These are phyloP conservation scores for Xanthia icteritia DNA, from an alignment of 2,888 invertebrate genomes.

Conservation along the genomic window DNA sequence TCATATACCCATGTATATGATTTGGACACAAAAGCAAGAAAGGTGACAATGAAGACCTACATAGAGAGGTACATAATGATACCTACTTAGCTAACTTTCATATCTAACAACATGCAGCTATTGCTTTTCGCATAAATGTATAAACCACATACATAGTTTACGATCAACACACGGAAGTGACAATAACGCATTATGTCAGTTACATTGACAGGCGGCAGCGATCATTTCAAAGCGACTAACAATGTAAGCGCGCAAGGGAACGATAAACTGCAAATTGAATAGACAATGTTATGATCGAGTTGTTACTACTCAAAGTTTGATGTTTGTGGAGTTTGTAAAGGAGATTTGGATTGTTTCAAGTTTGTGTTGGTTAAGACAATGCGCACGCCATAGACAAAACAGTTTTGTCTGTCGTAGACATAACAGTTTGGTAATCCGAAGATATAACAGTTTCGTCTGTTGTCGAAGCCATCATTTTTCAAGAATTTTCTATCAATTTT, in stretches of 20 bases:
- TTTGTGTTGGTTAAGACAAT: constrained; percentile 14
- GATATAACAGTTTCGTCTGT: background rate
- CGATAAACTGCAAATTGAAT: constrained; percentile 67
- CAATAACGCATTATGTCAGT: constrained; percentile 51
- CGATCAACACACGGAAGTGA: constrained; percentile 49
- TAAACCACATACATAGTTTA: constrained; percentile 51
- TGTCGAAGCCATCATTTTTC: background rate
- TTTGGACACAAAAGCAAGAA: background rate
- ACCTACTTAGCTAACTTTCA: background rate
- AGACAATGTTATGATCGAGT: constrained; percentile 64
- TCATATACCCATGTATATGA: too few relatives aligned
- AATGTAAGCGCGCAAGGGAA: constrained; percentile 54
- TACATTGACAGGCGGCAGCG: constrained; percentile 55
- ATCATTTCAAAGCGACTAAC: constrained; percentile 59
- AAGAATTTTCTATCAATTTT: background rate
- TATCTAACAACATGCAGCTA: constrained; percentile 22
- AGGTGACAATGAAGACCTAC: background rate
- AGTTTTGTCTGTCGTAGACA: background rate
- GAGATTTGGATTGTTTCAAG: constrained; percentile 50
- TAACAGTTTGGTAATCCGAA: background rate
- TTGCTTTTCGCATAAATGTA: constrained; percentile 13
- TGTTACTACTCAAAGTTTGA: constrained; percentile 52
- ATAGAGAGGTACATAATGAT: too few relatives aligned
- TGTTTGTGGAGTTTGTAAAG: constrained; percentile 47
- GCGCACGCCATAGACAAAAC: constrained; percentile 5